These are phyloP conservation scores for Dasypogon diadema DNA, from an alignment of 2,888 invertebrate genomes.

Conservation along the genomic window DNA sequence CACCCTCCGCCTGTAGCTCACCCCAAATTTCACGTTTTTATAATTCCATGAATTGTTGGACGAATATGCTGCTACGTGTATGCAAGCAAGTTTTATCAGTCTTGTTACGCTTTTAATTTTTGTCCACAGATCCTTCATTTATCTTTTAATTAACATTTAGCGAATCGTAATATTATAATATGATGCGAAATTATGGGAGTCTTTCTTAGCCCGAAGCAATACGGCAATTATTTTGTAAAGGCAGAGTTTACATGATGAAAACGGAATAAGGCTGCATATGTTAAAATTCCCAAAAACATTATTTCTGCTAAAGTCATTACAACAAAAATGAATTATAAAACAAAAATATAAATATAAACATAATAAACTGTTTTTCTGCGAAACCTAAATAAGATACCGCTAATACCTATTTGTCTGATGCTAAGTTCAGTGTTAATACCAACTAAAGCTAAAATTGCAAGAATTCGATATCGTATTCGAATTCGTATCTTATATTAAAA, in stretches of 20 bases:
- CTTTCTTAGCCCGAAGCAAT: not conserved
- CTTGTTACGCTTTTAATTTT: conserved; percentile 1
- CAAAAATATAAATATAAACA: too few species aligned
- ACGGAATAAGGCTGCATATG: not conserved
- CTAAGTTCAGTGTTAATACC: too few species aligned
- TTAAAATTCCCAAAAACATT: not conserved
- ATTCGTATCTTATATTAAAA: too few species aligned
- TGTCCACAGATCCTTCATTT: not conserved
- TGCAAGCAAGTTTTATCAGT: conserved; percentile 8
- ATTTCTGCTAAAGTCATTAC: too few species aligned
- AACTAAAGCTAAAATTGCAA: too few species aligned
- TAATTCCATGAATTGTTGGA: conserved; percentile 29
- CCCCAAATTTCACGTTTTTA: not conserved
- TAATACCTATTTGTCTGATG: too few species aligned
- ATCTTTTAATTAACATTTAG: conserved; percentile 3
- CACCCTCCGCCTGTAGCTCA: not conserved
- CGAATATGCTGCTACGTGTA: conserved; percentile 30
- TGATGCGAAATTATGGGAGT: not conserved
- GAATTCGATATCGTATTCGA: too few species aligned
- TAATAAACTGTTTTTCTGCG: too few species aligned
- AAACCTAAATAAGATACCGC: too few species aligned
- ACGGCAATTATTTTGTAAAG: not conserved
- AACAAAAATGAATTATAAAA: too few species aligned
- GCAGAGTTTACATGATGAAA: too few species aligned
- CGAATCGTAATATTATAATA: not conserved